phyloP scores from a whole-genome alignment of 2,888 invertebrate species.

The Sthenelais limicola region DNA sequence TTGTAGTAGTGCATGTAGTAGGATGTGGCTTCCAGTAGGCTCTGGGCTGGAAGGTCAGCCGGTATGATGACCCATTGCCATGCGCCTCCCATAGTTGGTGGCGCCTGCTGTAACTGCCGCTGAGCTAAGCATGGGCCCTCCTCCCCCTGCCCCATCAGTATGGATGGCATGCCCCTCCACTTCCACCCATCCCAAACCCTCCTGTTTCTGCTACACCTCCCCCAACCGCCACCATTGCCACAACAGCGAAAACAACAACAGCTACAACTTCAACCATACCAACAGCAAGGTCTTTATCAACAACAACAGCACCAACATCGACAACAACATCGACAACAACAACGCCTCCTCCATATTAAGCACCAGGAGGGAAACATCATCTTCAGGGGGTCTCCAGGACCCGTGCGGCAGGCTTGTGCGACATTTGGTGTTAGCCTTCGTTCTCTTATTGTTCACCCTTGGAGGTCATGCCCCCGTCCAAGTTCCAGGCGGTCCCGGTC shows the following conservation, averaged over 20 bases:
- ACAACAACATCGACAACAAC: background rate
- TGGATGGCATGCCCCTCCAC: background rate
- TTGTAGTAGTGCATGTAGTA: background rate
- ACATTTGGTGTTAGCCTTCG: conserved; percentile 9
- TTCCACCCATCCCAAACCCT: background rate
- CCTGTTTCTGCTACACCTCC: background rate
- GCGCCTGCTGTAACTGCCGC: background rate
- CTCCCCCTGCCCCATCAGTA: background rate
- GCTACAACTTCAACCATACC: background rate
- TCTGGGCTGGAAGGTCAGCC: background rate
- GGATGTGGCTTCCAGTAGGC: background rate
- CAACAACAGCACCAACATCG: background rate
- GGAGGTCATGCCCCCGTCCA: background rate
- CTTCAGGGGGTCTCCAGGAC: too few species aligned
- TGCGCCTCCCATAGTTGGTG: background rate
- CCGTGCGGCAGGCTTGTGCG: conserved; percentile 4
- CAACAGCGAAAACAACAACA: conserved; percentile 1
- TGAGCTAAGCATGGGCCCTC: conserved; percentile 9
- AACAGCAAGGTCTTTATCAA: background rate
- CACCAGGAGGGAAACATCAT: too few species aligned
- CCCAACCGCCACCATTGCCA: background rate
- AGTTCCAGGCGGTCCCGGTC: background rate
- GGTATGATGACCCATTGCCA: background rate
- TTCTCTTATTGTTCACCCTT: background rate
- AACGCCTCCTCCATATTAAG: background rate